Evolutionary conservation across 2,888 invertebrate genomes (phyloP).

Genomic region (Apamea crenata): DNA sequence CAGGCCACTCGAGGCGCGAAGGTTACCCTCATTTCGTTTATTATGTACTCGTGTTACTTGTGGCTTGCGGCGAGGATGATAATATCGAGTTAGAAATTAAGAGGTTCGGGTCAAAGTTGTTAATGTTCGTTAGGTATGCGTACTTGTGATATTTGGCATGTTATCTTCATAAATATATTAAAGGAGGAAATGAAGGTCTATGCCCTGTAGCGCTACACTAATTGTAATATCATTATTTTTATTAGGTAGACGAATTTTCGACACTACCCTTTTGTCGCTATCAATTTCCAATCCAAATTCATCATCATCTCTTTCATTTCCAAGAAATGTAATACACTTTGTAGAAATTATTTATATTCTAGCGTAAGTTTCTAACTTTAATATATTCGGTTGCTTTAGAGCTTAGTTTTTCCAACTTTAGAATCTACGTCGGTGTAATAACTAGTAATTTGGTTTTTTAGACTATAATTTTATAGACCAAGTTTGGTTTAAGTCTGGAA

Average conservation of each 20-base stretch:
- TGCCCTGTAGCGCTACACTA: neutral
- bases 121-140: constrained; percentile 31
- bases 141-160: constrained; percentile 12
- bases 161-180: neutral
- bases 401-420: neutral
- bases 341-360: neutral
- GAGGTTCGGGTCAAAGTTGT: constrained; percentile 27
- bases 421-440: neutral
- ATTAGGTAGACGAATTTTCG: neutral
- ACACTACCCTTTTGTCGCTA: neutral
- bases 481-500: neutral
- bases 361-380: neutral
- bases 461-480: neutral
- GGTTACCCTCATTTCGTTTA: constrained; percentile 67
- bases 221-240: constrained; percentile 10
- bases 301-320: neutral
- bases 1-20: constrained; percentile 67
- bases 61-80: constrained; percentile 58
- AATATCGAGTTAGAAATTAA: constrained; percentile 61
- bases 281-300: no score
- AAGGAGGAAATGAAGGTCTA: neutral
- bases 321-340: neutral
- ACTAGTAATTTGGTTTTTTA: neutral
- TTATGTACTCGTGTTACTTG: constrained; percentile 65
- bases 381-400: neutral